These are phyloP conservation scores for Monopis laevigella DNA, from an alignment of 2,888 invertebrate species.

Conservation along the genomic window DNA sequence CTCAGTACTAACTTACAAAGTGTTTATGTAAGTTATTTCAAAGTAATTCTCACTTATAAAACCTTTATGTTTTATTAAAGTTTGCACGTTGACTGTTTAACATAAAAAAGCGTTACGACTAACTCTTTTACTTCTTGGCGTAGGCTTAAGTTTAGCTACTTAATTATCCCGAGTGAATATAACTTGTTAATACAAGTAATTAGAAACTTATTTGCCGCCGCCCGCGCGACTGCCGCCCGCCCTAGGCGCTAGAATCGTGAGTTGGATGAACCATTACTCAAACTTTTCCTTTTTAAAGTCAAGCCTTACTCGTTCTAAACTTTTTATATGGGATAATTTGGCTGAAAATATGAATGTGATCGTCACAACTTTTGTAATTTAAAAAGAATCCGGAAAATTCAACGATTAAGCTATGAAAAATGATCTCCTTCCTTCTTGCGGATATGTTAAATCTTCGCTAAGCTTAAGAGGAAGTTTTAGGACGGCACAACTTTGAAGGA, in stretches of 20 bases:
- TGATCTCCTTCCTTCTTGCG: conserved; percentile 40
- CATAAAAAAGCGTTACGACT: no score
- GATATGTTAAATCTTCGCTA: conserved; percentile 18
- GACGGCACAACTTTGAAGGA: no score
- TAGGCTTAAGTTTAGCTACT: conserved; percentile 44
- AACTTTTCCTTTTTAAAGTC: conserved; percentile 67
- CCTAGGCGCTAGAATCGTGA: conserved; percentile 58
- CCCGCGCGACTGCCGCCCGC: conserved; percentile 60
- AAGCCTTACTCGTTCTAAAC: conserved; percentile 61
- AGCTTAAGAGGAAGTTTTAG: no score
- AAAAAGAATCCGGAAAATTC: conserved; percentile 39
- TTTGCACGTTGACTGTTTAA: no score
- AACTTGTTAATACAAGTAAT: conserved; percentile 67
- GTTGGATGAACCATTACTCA: conserved; percentile 65
- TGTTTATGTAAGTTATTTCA: no score
- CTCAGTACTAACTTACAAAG: no score
- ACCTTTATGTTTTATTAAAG: no score
- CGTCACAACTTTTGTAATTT: conserved; percentile 58
- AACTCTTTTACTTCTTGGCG: neutral
- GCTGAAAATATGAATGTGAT: conserved; percentile 59
- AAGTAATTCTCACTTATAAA: no score
- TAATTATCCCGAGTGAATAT: conserved; percentile 62
- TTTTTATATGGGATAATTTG: conserved; percentile 64
- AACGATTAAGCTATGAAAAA: conserved; percentile 49
- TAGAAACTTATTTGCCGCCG: conserved; percentile 67